Evolutionary conservation across 2,797 vertebrate genomes (phyloP), one percentile per base, ranked within the genome.

Genomic region (Pseudopleuronectes americanus): DNA sequence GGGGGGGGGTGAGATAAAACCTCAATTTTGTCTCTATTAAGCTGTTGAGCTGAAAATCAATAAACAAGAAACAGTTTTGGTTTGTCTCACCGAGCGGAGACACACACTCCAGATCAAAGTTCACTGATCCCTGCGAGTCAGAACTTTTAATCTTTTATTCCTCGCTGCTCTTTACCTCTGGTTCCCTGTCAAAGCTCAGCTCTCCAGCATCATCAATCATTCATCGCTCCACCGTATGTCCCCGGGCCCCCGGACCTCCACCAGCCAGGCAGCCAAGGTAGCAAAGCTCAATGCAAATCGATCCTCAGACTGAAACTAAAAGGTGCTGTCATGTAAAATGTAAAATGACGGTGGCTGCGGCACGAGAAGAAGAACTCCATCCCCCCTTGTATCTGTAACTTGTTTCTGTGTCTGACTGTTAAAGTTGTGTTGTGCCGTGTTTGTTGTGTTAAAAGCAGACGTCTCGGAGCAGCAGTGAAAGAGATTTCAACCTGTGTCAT

Each of bases 161-260:
- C 75, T 86, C 57, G 45, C 77, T 59, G 63, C 69, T 43, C 83
- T 71, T 86, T 76, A 68, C 59, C 57, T 57, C 73, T 75, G 21
- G 49, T 80, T 79, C 57, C 65, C 56, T 80, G 76, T 86, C 73
- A 84, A 84, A 82, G 75, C 68, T 63, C 22, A 52, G 63, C 71
- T 80, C 84, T 88, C 79, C 61, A 49, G 57, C 65, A 52, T 79
- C 84, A 88, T 91, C 77, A 64, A 90, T 93, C 89, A 89, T 85
- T 87, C 52, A 87, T 75, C 36, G 53, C 60, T 81, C 79, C 59
- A 16, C 51, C 66, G 17, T 53, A 61, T 70, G 68, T 64, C 43
- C 36, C 19, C 28, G 33, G 26, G 68, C 57, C 52, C 51, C 51
- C 41, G 60, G 72, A 84, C 57, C 54, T 72, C 23, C 51, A 19